Base-by-base conservation (phyloP, 2,888 invertebrate species). In the Spialia ferax region DNA sequence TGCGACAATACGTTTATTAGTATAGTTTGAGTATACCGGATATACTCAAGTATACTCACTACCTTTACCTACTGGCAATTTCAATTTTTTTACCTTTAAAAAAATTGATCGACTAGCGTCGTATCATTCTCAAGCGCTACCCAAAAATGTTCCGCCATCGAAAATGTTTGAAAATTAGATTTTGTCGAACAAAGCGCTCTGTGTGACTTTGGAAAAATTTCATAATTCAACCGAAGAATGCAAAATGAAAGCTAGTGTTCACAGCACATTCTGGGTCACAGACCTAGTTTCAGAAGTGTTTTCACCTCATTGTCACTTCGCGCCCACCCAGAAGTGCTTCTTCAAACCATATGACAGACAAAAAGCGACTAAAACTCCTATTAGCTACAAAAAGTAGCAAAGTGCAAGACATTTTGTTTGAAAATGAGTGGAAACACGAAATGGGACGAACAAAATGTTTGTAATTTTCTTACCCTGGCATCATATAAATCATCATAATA, bases 251-350 rank as follows among this genome's bases (percentile, higher is more conserved):
- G 57, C 48, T 48, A 64, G 56, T 64, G 55, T 63, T 55, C 63
- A 63, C 35, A 64, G 48, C 35, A 64, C 57, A 57, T 64, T 64
- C 64, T 64, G 64, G 64, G 64, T 64, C 64, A 57, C 50, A 64
- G 64, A 64, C 64, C 64, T 29, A 64, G 57, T 64, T 64, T 64
- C 57, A 64, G 57, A 57, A 64, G 64, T 64, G 64, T 57, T 64
- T 64, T 57, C 64, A 64, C 64, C 64, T 64, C 64, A 64, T 64
- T 64, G 64, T 64, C 64, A 64, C 50, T 64, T 64, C 63, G 63
- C 48, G 20, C 48, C 48, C 48, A 48, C 57, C 48, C 64, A 64
- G 50, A 56, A 64, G 64, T 50, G 64, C 48, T 50, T 64, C 64
- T 64, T 57, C 57, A 64, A 64, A 48, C 63, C 63, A 57, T 64